Percentiles rank a stretch among this genome's conserved stretches.
These are phyloP conservation scores for Meiosimyza platycephala DNA, from an alignment of 2,888 invertebrate species.

Conservation along the genomic window DNA sequence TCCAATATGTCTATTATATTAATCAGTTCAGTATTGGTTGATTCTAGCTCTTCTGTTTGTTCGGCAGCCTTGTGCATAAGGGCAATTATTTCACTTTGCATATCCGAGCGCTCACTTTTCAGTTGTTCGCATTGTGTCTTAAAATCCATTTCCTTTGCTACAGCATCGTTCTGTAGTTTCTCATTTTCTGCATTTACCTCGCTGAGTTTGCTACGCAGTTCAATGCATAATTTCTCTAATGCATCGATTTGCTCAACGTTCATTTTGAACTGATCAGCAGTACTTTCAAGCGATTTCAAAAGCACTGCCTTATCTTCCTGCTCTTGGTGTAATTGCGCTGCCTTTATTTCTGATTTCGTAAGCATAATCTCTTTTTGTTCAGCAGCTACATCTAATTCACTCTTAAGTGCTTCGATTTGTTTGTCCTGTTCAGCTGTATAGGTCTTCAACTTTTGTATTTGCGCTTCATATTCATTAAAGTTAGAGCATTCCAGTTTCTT, in stretches of 20 bases:
- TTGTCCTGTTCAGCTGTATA: constrained; percentile 24
- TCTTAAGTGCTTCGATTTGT: constrained; percentile 24
- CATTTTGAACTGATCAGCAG: constrained; percentile 44
- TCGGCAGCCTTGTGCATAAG: constrained; percentile 35
- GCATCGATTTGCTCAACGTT: constrained; percentile 15
- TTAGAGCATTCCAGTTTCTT: constrained; percentile 35
- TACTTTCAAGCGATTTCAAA: constrained; percentile 43
- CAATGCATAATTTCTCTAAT: constrained; percentile 35
- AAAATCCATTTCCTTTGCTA: constrained; percentile 39
- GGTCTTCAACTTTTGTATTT: constrained; percentile 27
- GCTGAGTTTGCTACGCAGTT: constrained; percentile 35
- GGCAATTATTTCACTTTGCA: constrained; percentile 34
- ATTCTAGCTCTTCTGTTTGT: constrained; percentile 39
- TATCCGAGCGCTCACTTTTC: constrained; percentile 43
- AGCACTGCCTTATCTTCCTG: constrained; percentile 44
- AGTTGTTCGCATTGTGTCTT: constrained; percentile 17
- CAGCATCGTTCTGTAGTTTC: constrained; percentile 41
- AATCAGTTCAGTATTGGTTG: constrained; percentile 35
- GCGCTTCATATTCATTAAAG: constrained; percentile 14
- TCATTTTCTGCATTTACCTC: constrained; percentile 33
- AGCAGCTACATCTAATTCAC: constrained; percentile 26
- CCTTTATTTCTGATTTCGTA: not conserved
- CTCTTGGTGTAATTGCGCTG: constrained; percentile 38
- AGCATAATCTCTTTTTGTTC: constrained; percentile 22
- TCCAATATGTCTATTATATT: constrained; percentile 43